phyloP scores from a whole-genome alignment of 2,888 invertebrate genomes.

The Stenichneumon culpator region DNA sequence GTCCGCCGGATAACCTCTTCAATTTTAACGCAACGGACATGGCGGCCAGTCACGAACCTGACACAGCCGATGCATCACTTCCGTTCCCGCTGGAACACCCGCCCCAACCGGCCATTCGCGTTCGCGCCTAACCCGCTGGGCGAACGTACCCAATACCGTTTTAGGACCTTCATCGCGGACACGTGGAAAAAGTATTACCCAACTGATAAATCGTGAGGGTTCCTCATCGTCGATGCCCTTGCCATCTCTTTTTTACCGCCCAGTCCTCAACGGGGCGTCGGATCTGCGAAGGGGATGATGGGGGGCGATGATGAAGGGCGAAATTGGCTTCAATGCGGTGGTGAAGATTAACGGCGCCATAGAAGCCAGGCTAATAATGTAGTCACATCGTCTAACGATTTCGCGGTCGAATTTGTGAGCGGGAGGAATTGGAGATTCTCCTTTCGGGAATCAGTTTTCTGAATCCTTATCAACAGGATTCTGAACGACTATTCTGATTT shows the following conservation, averaged over 20 bases:
- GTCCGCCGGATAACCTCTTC: slow-evolving; percentile 77
- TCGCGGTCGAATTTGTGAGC: not conserved
- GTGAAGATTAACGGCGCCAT: not conserved
- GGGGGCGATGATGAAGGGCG: not conserved
- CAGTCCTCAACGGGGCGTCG: not conserved
- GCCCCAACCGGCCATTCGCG: slow-evolving; percentile 28
- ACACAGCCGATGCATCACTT: slow-evolving; percentile 68
- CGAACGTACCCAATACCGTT: slow-evolving; percentile 38
- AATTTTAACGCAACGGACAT: slow-evolving; percentile 77
- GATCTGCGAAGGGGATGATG: not conserved
- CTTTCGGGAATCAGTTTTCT: not conserved
- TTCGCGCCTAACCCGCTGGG: slow-evolving; percentile 6
- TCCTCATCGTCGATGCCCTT: slow-evolving; percentile 19
- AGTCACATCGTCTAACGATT: not conserved
- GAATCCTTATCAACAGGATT: not conserved
- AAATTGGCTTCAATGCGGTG: not conserved
- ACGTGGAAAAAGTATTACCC: slow-evolving; percentile 1
- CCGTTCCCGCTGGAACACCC: slow-evolving; percentile 42
- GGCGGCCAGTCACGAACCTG: slow-evolving; percentile 77
- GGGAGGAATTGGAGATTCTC: not conserved
- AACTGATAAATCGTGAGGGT: slow-evolving; percentile 37
- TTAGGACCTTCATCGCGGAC: slow-evolving; percentile 21
- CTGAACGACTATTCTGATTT: not conserved
- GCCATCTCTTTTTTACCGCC: not conserved
- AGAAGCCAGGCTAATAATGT: not conserved